Percentiles rank a stretch among this genome's conserved stretches.
phyloP scores from a whole-genome alignment of 1,140 invertebrate genomes.

The Papilio machaon region DNA sequence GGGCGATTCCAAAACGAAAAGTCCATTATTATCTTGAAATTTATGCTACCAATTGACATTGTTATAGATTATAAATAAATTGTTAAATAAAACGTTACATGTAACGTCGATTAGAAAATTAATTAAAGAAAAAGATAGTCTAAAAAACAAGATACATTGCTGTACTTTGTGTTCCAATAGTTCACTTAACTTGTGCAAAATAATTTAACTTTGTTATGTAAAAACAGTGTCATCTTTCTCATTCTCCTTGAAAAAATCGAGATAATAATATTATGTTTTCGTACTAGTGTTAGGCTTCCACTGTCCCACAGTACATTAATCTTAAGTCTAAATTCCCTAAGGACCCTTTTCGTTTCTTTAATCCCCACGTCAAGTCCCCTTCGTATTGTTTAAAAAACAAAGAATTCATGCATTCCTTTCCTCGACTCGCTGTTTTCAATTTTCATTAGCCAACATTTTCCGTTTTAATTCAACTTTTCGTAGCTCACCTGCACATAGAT shows the following conservation, averaged over 20 bases:
- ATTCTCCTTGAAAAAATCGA: too few relatives aligned
- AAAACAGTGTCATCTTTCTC: too few relatives aligned
- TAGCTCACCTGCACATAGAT: not conserved
- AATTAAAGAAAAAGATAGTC: too few relatives aligned
- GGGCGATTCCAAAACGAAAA: not conserved
- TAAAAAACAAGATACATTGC: too few relatives aligned
- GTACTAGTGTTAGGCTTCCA: too few relatives aligned
- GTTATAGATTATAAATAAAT: not conserved
- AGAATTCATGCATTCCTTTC: not conserved
- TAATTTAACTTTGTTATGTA: too few relatives aligned
- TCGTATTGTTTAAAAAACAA: not conserved
- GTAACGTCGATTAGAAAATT: too few relatives aligned
- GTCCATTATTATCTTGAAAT: not conserved
- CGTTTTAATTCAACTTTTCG: not conserved
- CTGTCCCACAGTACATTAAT: not conserved
- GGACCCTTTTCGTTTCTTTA: not conserved
- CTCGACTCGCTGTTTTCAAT: not conserved
- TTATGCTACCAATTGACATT: not conserved
- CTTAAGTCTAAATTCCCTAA: not conserved
- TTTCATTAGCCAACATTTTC: not conserved
- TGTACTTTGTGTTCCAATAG: too few relatives aligned
- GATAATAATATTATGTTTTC: too few relatives aligned
- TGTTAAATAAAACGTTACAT: too few relatives aligned
- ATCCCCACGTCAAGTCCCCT: not conserved
- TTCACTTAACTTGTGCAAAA: too few relatives aligned